phyloP scores from a whole-genome alignment of 2,888 invertebrate species.

The Neuroscelio doddi region DNA sequence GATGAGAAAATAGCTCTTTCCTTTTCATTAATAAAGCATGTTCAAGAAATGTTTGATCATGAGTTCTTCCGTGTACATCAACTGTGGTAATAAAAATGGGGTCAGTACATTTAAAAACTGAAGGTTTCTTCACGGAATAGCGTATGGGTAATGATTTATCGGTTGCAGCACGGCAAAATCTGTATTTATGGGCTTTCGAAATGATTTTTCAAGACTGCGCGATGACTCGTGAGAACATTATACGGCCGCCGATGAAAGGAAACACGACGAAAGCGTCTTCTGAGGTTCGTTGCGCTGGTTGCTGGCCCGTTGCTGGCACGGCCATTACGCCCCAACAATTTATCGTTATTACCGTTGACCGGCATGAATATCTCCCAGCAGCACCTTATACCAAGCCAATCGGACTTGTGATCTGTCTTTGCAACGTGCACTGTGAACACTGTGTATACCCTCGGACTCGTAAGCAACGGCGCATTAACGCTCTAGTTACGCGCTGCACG shows the following conservation, averaged over 20 bases:
- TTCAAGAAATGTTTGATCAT: too few species aligned
- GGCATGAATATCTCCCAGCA: conserved; percentile 61
- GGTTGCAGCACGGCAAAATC: conserved; percentile 30
- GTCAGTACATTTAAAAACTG: too few species aligned
- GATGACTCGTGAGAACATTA: conserved; percentile 43
- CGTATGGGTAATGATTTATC: conserved; percentile 44
- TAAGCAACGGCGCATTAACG: conserved; percentile 60
- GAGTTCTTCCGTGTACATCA: too few species aligned
- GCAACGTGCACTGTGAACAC: conserved; percentile 41
- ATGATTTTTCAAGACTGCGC: conserved; percentile 30
- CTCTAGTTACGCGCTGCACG: conserved; percentile 63
- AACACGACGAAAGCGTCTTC: conserved; percentile 35
- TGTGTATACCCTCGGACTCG: conserved; percentile 40
- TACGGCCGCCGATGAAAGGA: conserved; percentile 24
- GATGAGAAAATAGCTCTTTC: neutral
- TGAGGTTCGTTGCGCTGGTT: conserved; percentile 37
- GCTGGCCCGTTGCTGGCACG: conserved; percentile 42
- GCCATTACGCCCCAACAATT: conserved; percentile 61
- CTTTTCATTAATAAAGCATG: too few species aligned
- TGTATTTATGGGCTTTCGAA: conserved; percentile 43
- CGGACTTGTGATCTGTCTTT: conserved; percentile 55
- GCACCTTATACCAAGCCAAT: conserved; percentile 55
- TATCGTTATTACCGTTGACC: conserved; percentile 65
- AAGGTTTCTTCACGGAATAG: too few species aligned
- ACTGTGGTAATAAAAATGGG: too few species aligned